These are phyloP conservation scores for Oxygymnocypris stewartii DNA, from an alignment of 2,113 vertebrate species.

Conservation along the genomic window DNA sequence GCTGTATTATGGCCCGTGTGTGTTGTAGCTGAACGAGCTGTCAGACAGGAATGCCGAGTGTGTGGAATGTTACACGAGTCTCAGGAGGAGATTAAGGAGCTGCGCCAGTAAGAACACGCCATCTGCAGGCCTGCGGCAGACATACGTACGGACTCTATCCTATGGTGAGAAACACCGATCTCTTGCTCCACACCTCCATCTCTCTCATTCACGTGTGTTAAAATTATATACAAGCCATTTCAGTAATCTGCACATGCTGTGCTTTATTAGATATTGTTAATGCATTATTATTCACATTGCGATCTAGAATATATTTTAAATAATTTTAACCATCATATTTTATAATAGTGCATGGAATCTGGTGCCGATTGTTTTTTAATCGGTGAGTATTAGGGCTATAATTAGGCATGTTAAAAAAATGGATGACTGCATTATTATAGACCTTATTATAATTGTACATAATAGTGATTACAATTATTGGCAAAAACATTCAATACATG, in stretches of 20 bases:
- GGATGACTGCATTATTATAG: no score
- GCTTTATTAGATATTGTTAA: neutral
- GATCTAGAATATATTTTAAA: neutral
- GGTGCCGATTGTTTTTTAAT: no score
- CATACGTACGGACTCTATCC: conserved; percentile 79
- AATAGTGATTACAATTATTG: neutral
- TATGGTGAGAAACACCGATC: conserved; percentile 76
- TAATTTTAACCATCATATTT: neutral
- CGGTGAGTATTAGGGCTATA: no score
- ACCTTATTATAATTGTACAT: no score
- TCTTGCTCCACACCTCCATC: neutral
- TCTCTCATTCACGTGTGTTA: neutral
- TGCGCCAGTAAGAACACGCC: conserved; percentile 83
- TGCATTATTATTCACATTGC: neutral
- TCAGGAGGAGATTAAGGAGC: conserved; percentile 89
- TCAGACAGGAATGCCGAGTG: conserved; percentile 90
- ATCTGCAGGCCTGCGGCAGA: conserved; percentile 75
- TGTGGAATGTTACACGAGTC: conserved; percentile 92
- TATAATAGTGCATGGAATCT: neutral
- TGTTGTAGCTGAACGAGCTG: conserved; percentile 86
- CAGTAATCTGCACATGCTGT: neutral
- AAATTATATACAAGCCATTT: neutral
- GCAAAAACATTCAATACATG: neutral
- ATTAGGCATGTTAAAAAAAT: no score
- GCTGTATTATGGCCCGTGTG: conserved; percentile 15